A percentile compares a stretch with the other conserved stretches of the same genome.
Conservation (phyloP, 2,113 vertebrate species). For the Microcebus ravelobensis region DNA sequence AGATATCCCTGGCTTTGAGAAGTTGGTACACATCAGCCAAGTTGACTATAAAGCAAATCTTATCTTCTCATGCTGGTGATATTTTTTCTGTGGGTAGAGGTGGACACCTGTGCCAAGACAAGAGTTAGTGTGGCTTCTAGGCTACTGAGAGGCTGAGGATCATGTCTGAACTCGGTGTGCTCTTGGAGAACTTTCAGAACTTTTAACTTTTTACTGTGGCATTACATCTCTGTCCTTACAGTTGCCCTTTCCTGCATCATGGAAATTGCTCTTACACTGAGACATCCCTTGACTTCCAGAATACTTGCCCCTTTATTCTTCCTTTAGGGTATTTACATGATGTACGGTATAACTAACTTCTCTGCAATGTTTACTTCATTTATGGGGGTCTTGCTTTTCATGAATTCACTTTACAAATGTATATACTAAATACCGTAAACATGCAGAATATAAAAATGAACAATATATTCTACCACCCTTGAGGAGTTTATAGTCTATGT, state of each 20-base stretch:
- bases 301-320: not conserved
- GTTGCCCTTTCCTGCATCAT: not conserved
- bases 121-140: not conserved
- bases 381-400: not conserved
- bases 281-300: not conserved
- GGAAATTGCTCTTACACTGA: not conserved
- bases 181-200: constrained; percentile 14
- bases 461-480: not conserved
- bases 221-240: not conserved
- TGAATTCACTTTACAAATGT: not conserved
- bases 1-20: not conserved
- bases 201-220: not conserved
- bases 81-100: not conserved
- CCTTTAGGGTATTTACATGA: not conserved
- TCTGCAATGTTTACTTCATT: not conserved
- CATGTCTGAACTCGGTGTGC: not conserved
- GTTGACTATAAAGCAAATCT: not conserved
- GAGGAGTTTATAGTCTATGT: not conserved
- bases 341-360: not conserved
- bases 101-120: not conserved
- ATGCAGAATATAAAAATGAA: not conserved
- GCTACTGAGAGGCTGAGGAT: not conserved
- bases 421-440: not conserved
- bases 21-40: not conserved
- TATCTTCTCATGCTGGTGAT: not conserved